Evolutionary conservation across 2,888 invertebrate species (phyloP).

Genomic region (Dryococelus australis): DNA sequence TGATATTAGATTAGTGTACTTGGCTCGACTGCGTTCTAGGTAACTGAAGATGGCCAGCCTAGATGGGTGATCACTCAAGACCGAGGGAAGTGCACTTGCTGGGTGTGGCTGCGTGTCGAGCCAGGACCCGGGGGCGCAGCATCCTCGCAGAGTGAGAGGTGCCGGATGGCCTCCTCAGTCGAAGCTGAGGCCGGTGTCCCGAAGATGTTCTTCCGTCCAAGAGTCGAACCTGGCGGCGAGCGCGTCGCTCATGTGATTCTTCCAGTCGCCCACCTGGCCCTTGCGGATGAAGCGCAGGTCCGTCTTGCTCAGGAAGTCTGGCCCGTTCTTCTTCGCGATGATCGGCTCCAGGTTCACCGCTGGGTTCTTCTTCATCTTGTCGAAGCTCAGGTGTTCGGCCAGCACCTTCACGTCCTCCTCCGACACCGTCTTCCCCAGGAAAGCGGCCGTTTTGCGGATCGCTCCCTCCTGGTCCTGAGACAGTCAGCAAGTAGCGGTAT

Average conservation of each 20-base stretch:
- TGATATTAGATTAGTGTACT: too few species aligned
- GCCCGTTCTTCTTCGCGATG: slow-evolving; percentile 64
- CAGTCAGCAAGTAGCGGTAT: too few species aligned
- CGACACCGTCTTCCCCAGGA: slow-evolving; percentile 71
- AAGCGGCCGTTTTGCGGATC: slow-evolving; percentile 73
- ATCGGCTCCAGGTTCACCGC: slow-evolving; percentile 77
- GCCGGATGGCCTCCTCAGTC: slow-evolving; percentile 56
- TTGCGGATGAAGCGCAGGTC: slow-evolving; percentile 74
- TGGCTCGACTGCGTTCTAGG: too few species aligned
- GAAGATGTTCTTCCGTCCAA: slow-evolving; percentile 70
- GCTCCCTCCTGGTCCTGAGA: slow-evolving; percentile 69
- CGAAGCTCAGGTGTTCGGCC: slow-evolving; percentile 78
- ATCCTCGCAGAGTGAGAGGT: too few species aligned
- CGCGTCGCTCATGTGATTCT: slow-evolving; percentile 77
- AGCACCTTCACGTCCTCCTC: slow-evolving; percentile 73
- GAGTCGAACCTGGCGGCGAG: slow-evolving; percentile 75
- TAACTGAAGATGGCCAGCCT: too few species aligned
- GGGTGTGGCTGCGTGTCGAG: not conserved
- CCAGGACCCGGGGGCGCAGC: not conserved
- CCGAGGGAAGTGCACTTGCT: too few species aligned
- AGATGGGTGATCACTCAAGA: too few species aligned
- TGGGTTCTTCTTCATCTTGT: slow-evolving; percentile 82
- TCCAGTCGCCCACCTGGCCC: slow-evolving; percentile 83
- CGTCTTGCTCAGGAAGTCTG: slow-evolving; percentile 61
- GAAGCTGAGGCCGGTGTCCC: slow-evolving; percentile 69